phyloP scores from a whole-genome alignment of 2,888 invertebrate species.

The Stegophylla sp. region DNA sequence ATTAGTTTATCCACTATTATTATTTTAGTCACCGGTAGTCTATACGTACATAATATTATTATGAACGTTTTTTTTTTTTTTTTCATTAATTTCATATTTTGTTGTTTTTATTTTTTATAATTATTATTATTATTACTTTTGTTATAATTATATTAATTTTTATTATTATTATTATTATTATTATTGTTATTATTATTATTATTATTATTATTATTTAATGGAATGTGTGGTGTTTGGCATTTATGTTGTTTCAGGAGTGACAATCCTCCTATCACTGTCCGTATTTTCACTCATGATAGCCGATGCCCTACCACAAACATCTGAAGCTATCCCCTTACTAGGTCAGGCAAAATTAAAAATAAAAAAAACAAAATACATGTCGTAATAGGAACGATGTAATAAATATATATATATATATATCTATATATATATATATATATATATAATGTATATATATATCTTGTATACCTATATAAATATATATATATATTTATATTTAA shows the following conservation, averaged over 20 bases:
- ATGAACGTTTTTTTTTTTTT: slow-evolving; percentile 28
- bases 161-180: slow-evolving; percentile 26
- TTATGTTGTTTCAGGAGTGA: slow-evolving; percentile 86
- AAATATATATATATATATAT: slow-evolving; percentile 6
- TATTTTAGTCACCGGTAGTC: slow-evolving; percentile 49
- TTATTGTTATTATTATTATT: slow-evolving; percentile 45
- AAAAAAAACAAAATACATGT: slow-evolving; percentile 51
- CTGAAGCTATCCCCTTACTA: slow-evolving; percentile 99
- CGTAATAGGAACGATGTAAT: slow-evolving; percentile 34
- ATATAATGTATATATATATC: slow-evolving; percentile 52
- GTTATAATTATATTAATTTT: slow-evolving; percentile 26
- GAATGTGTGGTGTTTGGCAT: slow-evolving; percentile 60
- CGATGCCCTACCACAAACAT: slow-evolving; percentile 98
- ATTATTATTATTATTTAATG: slow-evolving; percentile 50
- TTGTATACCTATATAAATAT: slow-evolving; percentile 1
- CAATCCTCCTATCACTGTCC: slow-evolving; percentile 98
- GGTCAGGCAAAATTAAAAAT: slow-evolving; percentile 69
- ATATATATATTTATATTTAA: slow-evolving; percentile 34
- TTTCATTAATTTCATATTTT: slow-evolving; percentile 42
- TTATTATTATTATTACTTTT: slow-evolving; percentile 35
- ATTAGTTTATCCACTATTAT: slow-evolving; percentile 25
- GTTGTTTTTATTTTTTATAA: slow-evolving; percentile 20
- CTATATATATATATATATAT: slow-evolving; percentile 7
- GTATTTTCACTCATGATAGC: slow-evolving; percentile 99
- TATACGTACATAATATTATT: slow-evolving; percentile 34